Conservation (phyloP, 2,113 vertebrate species). For the Aleadryas rufinucha region DNA sequence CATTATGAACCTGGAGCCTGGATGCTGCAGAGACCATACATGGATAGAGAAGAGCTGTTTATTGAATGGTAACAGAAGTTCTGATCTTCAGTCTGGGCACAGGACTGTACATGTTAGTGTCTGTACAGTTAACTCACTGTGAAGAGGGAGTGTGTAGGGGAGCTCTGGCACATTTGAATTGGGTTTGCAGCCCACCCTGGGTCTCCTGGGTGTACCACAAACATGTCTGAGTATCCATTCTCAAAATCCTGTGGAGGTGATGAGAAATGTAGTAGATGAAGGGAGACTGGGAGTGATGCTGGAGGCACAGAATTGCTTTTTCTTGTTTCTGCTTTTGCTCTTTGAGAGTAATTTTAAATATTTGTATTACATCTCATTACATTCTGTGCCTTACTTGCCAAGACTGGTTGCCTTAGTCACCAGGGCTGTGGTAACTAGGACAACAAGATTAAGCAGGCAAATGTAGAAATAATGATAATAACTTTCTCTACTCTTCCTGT, state of each 20-base stretch:
- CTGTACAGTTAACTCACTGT: neutral
- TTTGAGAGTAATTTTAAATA: neutral
- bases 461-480: constrained; percentile 42
- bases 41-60: neutral
- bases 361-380: neutral
- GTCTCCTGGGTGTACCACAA: neutral
- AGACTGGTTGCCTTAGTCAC: constrained; percentile 57
- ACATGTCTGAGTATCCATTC: neutral
- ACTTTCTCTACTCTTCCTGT: constrained; percentile 24
- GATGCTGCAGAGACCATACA: neutral
- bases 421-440: constrained; percentile 40
- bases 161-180: neutral
- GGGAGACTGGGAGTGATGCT: neutral
- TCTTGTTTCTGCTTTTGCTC: neutral
- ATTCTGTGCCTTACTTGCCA: constrained; percentile 4
- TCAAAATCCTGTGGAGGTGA: neutral
- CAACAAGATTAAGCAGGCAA: constrained; percentile 37
- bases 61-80: neutral
- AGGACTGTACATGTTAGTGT: no score
- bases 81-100: neutral
- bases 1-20: neutral
- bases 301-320: neutral
- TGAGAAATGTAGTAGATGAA: rapidly evolving
- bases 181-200: neutral
- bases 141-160: neutral